These are phyloP conservation scores for Mohoua ochrocephala DNA, from an alignment of 2,113 vertebrate genomes.

Conservation along the genomic window DNA sequence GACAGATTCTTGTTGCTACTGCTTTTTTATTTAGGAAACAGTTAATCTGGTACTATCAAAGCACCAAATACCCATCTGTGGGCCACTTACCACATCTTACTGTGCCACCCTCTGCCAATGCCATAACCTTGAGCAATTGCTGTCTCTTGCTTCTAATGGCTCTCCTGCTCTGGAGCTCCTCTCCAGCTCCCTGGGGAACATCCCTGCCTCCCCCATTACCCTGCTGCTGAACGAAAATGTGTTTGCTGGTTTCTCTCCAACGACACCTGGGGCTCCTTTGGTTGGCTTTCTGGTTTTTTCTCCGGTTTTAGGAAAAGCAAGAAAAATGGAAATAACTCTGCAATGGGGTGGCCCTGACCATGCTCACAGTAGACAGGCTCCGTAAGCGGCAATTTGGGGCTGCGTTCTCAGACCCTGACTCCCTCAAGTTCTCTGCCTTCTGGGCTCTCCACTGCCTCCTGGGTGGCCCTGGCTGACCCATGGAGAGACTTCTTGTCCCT, in stretches of 20 bases:
- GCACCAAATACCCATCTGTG: background rate
- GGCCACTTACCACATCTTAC: fast-evolving
- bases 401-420: background rate
- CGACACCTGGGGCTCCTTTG: background rate
- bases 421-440: background rate
- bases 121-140: background rate
- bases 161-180: background rate
- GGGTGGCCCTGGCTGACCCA: background rate
- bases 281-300: background rate
- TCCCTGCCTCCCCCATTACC: background rate
- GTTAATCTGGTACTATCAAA: background rate
- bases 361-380: background rate
- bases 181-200: background rate
- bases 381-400: fast-evolving
- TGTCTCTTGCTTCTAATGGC: background rate
- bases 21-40: background rate
- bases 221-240: background rate
- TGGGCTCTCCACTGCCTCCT: background rate
- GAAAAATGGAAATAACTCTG: background rate
- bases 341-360: background rate
- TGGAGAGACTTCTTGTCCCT: background rate
- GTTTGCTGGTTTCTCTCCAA: background rate
- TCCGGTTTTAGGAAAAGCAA: background rate
- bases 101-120: background rate
- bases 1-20: background rate